phyloP scores from a whole-genome alignment of 2,797 vertebrate species.

The Falco peregrinus region DNA sequence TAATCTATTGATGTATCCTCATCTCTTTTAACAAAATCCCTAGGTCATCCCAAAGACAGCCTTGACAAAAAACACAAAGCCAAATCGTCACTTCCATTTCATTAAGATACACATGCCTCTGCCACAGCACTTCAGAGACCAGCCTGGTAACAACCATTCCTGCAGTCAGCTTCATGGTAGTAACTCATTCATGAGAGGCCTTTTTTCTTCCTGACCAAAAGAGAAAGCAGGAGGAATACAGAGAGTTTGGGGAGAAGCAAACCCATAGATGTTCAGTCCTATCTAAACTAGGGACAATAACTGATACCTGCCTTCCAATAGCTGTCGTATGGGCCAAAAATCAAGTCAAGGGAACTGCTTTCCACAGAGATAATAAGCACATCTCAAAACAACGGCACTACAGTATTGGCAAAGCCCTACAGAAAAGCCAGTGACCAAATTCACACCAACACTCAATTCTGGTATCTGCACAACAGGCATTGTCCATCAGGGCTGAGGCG shows the following conservation, averaged over 20 bases:
- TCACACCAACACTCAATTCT: not conserved
- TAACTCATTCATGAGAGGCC: not conserved
- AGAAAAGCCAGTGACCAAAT: not conserved
- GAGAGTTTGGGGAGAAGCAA: not conserved
- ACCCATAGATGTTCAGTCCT: fast-evolving
- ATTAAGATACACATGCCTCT: not conserved
- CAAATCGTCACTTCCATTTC: not conserved
- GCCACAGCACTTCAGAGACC: not conserved
- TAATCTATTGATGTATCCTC: not conserved
- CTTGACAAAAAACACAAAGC: not conserved
- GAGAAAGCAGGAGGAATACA: not conserved
- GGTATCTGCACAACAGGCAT: not conserved
- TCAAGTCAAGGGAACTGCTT: not conserved
- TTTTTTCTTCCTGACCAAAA: not conserved
- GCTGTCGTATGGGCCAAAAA: not conserved
- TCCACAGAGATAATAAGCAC: not conserved
- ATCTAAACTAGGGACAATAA: not conserved
- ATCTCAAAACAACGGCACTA: not conserved
- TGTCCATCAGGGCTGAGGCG: not conserved
- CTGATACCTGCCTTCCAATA: not conserved
- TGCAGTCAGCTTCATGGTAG: not conserved
- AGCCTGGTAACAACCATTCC: not conserved
- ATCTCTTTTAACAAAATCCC: not conserved
- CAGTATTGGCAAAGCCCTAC: not conserved
- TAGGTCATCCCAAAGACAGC: not conserved